Evolutionary conservation across 1,140 invertebrate genomes (phyloP).

Genomic region (Manduca sexta): DNA sequence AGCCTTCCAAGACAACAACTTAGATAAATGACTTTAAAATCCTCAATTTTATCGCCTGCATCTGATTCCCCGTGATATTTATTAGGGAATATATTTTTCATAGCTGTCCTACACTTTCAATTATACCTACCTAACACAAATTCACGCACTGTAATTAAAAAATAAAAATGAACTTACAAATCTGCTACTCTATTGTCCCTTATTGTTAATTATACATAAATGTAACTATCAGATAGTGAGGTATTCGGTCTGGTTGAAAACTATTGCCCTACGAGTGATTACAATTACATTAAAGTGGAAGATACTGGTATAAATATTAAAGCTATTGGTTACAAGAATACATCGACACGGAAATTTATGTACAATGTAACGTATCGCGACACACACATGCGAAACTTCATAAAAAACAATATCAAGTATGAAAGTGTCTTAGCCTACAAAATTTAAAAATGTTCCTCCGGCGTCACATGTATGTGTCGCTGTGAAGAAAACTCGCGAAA

Average conservation of each 20-base stretch:
- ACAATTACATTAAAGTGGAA: slow-evolving; percentile 64
- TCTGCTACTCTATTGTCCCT: slow-evolving; percentile 35
- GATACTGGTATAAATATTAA: slow-evolving; percentile 69
- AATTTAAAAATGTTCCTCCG: too few species aligned
- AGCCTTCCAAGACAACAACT: too few species aligned
- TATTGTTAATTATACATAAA: slow-evolving; percentile 39
- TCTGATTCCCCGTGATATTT: too few species aligned
- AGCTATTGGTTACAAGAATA: slow-evolving; percentile 61
- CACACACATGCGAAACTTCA: background rate
- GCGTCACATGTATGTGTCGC: too few species aligned
- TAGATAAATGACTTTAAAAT: too few species aligned
- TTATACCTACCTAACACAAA: too few species aligned
- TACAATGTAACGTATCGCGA: slow-evolving; percentile 28
- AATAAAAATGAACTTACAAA: slow-evolving; percentile 13
- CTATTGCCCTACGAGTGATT: slow-evolving; percentile 61
- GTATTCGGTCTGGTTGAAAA: slow-evolving; percentile 64
- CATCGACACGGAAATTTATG: slow-evolving; percentile 38
- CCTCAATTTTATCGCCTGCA: too few species aligned
- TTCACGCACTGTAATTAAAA: too few species aligned
- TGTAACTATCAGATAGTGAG: slow-evolving; percentile 52
- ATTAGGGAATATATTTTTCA: too few species aligned
- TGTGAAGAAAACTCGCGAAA: too few species aligned
- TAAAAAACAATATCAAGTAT: background rate
- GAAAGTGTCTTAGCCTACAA: background rate
- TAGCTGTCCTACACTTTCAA: too few species aligned